phyloP scores from a whole-genome alignment of 2,797 vertebrate species.

The Lycodopsis pacificus region DNA sequence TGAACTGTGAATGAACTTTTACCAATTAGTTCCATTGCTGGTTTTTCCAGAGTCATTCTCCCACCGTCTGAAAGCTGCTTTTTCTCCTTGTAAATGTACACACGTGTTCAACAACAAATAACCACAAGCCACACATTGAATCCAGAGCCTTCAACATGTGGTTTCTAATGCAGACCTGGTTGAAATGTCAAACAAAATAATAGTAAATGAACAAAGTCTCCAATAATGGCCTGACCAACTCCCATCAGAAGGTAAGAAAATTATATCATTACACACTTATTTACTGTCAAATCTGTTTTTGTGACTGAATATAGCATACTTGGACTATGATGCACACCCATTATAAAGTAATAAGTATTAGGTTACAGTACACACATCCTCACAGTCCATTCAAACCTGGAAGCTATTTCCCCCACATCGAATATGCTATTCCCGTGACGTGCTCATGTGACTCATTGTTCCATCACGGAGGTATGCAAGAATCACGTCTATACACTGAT shows the following conservation, averaged over 20 bases:
- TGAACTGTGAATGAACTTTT: slow-evolving; percentile 12
- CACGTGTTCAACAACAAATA: not conserved
- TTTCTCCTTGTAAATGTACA: not conserved
- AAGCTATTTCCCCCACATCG: slow-evolving; percentile 67
- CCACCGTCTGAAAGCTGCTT: not conserved
- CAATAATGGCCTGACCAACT: not conserved
- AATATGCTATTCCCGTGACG: slow-evolving; percentile 64
- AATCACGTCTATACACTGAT: slow-evolving; percentile 63
- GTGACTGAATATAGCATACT: slow-evolving; percentile 17
- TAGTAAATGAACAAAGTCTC: not conserved
- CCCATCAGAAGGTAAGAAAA: not conserved
- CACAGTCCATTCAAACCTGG: slow-evolving; percentile 47
- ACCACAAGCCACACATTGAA: slow-evolving; percentile 27
- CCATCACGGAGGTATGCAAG: slow-evolving; percentile 65
- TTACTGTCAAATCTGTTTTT: slow-evolving; percentile 9
- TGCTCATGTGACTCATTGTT: slow-evolving; percentile 75
- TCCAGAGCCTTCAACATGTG: slow-evolving; percentile 14
- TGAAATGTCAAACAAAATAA: not conserved
- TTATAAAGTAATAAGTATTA: slow-evolving; percentile 22
- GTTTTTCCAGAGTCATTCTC: not conserved
- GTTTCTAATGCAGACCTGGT: slow-evolving; percentile 8
- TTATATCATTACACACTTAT: not conserved
- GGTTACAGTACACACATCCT: slow-evolving; percentile 39
- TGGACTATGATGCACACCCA: slow-evolving; percentile 37
- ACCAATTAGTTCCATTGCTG: slow-evolving; percentile 9